These are phyloP conservation scores for Paracentrotus lividus DNA, from an alignment of 53 echinoderm and acorn worm species.

Conservation along the genomic window DNA sequence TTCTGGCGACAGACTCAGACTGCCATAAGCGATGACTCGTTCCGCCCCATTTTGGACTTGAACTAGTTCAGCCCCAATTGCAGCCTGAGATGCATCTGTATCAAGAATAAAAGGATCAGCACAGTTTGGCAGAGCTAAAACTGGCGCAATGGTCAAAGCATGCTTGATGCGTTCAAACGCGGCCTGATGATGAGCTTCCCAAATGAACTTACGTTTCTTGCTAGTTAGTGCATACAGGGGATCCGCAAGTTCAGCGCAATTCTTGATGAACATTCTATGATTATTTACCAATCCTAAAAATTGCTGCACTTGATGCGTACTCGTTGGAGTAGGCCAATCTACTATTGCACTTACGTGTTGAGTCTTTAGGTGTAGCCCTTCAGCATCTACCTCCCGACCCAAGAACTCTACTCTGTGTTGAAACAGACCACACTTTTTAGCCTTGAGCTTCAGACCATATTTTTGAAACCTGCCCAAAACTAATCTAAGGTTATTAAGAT, in stretches of 20 bases:
- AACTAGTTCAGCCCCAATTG: conserved; percentile 73
- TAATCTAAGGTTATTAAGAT: conserved; percentile 59
- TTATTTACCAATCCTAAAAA: conserved; percentile 68
- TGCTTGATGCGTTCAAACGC: conserved; percentile 67
- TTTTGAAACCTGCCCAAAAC: conserved; percentile 66
- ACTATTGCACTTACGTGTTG: conserved; percentile 51
- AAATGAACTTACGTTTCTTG: conserved; percentile 53
- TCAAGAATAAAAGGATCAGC: no score
- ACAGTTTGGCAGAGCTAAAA: conserved; percentile 73
- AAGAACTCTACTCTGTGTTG: conserved; percentile 66
- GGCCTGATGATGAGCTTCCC: conserved; percentile 58
- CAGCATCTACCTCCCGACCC: conserved; percentile 47
- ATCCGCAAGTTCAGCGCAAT: conserved; percentile 20
- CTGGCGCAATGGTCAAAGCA: conserved; percentile 61
- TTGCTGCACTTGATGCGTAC: conserved; percentile 53
- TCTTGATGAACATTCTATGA: conserved; percentile 58
- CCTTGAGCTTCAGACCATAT: conserved; percentile 65
- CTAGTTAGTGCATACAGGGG: conserved; percentile 67
- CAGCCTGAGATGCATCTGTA: conserved; percentile 73
- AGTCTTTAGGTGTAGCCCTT: conserved; percentile 24
- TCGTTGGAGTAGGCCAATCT: conserved; percentile 62
- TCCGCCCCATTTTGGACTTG: conserved; percentile 74
- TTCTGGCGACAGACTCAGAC: conserved; percentile 65
- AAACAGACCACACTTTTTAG: conserved; percentile 65
- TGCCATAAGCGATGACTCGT: conserved; percentile 76